Evolutionary conservation across 2,797 vertebrate species (phyloP).

Genomic region (Xenops minutus): DNA sequence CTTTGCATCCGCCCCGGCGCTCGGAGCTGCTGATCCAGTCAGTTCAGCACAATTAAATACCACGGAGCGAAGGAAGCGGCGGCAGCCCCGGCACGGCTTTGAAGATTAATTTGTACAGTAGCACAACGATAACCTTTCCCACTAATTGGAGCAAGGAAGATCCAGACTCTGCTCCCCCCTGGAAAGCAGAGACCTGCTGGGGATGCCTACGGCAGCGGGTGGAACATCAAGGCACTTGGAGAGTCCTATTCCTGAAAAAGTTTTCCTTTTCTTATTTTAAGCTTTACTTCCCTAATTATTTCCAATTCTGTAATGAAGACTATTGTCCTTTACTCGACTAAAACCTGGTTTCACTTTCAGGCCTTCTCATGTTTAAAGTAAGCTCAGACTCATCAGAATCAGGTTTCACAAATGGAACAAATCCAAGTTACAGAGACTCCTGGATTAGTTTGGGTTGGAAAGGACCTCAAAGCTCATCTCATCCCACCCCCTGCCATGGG

Average conservation of each 20-base stretch:
- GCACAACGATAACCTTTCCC: background rate
- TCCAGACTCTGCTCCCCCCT: background rate
- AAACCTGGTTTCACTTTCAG: background rate
- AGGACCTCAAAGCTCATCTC: background rate
- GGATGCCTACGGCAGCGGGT: background rate
- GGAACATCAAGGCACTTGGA: background rate
- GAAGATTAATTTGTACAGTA: background rate
- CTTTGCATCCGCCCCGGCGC: background rate
- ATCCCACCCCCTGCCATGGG: background rate
- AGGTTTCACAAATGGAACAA: background rate
- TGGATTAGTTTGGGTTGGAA: background rate
- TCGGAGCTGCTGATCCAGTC: background rate
- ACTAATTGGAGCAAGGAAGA: background rate
- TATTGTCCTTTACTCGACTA: fast-evolving
- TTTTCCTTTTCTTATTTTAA: background rate
- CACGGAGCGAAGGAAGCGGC: background rate
- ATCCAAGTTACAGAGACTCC: background rate
- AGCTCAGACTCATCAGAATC: background rate
- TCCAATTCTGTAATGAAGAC: background rate
- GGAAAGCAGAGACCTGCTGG: background rate
- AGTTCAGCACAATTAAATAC: background rate
- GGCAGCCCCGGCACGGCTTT: background rate
- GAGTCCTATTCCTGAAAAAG: background rate
- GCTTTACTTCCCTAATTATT: background rate
- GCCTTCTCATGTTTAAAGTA: background rate